phyloP scores from a whole-genome alignment of 2,888 invertebrate species.

The Phlogophora meticulosa region DNA sequence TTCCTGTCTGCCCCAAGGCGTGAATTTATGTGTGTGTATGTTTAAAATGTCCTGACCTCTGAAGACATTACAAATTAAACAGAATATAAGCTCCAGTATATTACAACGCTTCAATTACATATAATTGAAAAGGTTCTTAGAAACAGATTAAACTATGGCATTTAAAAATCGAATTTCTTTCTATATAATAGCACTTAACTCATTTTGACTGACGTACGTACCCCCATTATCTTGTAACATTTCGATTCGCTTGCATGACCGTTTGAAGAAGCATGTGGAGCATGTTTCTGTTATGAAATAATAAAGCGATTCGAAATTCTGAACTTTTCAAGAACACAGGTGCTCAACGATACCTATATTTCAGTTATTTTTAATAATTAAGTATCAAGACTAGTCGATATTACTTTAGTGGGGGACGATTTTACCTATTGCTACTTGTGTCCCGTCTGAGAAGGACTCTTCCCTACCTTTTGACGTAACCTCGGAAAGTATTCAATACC shows the following conservation, averaged over 20 bases:
- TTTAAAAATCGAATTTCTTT: not conserved
- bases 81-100: too few relatives aligned
- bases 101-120: too few relatives aligned
- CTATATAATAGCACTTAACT: not conserved
- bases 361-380: not conserved
- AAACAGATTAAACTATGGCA: not conserved
- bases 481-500: not conserved
- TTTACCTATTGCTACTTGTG: not conserved
- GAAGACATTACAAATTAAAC: too few relatives aligned
- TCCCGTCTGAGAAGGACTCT: not conserved
- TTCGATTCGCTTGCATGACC: conserved; percentile 7
- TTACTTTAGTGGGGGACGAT: not conserved
- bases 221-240: not conserved
- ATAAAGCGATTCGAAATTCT: not conserved
- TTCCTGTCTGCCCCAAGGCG: too few relatives aligned
- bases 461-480: not conserved
- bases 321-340: not conserved
- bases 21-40: too few relatives aligned
- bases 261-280: not conserved
- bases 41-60: too few relatives aligned
- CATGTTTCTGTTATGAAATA: not conserved
- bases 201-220: not conserved
- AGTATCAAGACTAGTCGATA: not conserved
- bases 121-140: not conserved
- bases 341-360: not conserved